Evolutionary conservation across 64 coral and sea anemone species (phyloP), one percentile per base, ranked within the genome.

Genomic region (Hydrozoanthus tunicans): DNA sequence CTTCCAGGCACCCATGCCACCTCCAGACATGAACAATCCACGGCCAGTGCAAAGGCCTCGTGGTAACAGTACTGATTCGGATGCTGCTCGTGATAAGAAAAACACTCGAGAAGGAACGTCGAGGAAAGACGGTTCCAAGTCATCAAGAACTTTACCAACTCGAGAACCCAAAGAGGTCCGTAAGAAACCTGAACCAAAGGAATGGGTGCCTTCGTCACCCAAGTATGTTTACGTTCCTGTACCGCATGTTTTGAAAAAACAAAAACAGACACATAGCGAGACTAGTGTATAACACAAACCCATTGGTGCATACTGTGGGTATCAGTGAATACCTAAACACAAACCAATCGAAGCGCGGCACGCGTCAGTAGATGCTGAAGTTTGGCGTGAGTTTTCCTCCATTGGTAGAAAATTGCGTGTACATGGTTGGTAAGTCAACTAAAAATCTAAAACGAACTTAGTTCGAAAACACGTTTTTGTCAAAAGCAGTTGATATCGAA

Each of bases 141-240:
- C 23, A 88, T 88, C 69, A 8, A 75, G 57, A 58, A 88, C 69
- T 88, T 17, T 26, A 58, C 9, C 17, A 43, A 58, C 68, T 60
- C 59, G 84, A 15, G 84, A 73, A 73, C 68, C 84, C 10, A 91
- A 85, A 79, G 82, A 91, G 60, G 95, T 92, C 52, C 92, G 95
- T 27, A 43, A 67, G 7, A 94, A 97, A 90, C 83, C 95, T 7
- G 89, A 88, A 77, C 83, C 93, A 61, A 97, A 94, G 65, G 92
- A 89, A 25, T 92, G 95, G 92, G 66, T 57, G 61, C 64, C 89
- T 12, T n/a, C 84, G 5, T 90, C 91, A 25, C 85, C 84, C 5
- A 68, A 90, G 51, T 79, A 88, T 69, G 90, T 80, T 5, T 97
- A 94, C 72, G 95, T 97, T 56, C 90, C 95, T 32, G 64, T 97